A percentile compares a stretch with the other conserved stretches of the same genome.
These are phyloP conservation scores for Odobenus rosmarus DNA, from an alignment of 2,113 vertebrate species.

Conservation along the genomic window DNA sequence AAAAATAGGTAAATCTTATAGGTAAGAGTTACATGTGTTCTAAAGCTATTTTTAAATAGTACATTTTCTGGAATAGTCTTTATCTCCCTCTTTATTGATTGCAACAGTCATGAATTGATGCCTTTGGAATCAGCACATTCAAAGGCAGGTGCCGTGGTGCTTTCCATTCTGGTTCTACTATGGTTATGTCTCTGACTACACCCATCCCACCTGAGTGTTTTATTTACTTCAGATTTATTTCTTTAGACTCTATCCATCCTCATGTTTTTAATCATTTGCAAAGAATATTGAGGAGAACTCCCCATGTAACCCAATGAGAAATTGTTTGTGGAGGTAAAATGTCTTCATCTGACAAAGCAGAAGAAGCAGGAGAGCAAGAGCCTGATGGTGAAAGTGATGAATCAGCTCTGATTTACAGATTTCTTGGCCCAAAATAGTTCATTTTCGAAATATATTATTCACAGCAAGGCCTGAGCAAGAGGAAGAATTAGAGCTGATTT, in stretches of 20 bases:
- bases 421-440: slow-evolving; percentile 71
- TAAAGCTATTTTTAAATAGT: not conserved
- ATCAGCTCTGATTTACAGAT: slow-evolving; percentile 75
- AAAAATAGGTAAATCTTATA: not conserved
- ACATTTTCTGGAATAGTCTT: not conserved
- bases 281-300: slow-evolving; percentile 19
- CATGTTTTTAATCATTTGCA: slow-evolving; percentile 30
- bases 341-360: slow-evolving; percentile 55
- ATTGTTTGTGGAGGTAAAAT: not conserved
- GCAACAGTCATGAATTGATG: not conserved
- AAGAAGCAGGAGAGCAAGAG: slow-evolving; percentile 42
- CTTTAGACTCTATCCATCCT: not conserved
- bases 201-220: not conserved
- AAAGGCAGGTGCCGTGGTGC: not conserved
- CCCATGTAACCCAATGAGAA: slow-evolving; percentile 11
- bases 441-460: slow-evolving; percentile 73
- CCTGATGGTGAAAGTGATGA: slow-evolving; percentile 71
- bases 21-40: not conserved
- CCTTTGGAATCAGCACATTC: not conserved
- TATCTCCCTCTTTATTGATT: not conserved
- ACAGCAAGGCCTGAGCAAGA: slow-evolving; percentile 62
- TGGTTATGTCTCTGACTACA: not conserved
- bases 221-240: slow-evolving; percentile 39
- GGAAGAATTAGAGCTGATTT: slow-evolving; percentile 75
- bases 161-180: not conserved